These are phyloP conservation scores for Melitaea cinxia DNA, from an alignment of 1,140 invertebrate species.

Conservation along the genomic window DNA sequence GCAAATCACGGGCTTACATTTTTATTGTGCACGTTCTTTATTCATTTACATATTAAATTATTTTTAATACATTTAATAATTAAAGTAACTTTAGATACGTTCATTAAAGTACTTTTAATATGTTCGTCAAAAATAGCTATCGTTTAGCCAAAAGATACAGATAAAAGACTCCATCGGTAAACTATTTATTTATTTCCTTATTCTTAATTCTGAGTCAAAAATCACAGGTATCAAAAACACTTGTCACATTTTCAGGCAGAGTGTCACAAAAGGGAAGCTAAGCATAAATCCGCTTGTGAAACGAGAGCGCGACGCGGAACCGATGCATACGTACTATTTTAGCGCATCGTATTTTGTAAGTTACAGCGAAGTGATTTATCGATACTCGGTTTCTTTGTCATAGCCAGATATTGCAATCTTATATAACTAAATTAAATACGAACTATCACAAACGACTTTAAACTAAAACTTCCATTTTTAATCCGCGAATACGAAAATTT, in stretches of 20 bases:
- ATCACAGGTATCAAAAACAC: neutral
- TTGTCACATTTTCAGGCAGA: constrained; percentile 24
- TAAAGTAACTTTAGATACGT: too few relatives aligned
- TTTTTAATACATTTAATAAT: too few relatives aligned
- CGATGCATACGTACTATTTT: constrained; percentile 50
- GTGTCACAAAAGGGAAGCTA: constrained; percentile 40
- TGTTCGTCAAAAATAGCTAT: too few relatives aligned
- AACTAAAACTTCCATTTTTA: neutral
- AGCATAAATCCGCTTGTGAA: constrained; percentile 58
- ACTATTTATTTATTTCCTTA: neutral
- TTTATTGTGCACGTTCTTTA: too few relatives aligned
- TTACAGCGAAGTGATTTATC: constrained; percentile 27
- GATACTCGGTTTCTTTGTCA: constrained; percentile 4
- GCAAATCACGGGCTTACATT: too few relatives aligned
- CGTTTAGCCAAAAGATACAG: too few relatives aligned
- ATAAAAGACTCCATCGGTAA: neutral
- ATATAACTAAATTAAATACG: constrained; percentile 3
- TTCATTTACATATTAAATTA: too few relatives aligned
- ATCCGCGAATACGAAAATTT: neutral
- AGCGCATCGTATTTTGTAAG: constrained; percentile 42
- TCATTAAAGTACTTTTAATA: too few relatives aligned
- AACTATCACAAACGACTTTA: neutral
- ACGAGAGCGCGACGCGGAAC: constrained; percentile 50
- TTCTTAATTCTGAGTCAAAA: neutral
- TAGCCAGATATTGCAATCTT: neutral